These are phyloP conservation scores for Polyommatus icarus DNA, from an alignment of 2,888 invertebrate species.

Conservation along the genomic window DNA sequence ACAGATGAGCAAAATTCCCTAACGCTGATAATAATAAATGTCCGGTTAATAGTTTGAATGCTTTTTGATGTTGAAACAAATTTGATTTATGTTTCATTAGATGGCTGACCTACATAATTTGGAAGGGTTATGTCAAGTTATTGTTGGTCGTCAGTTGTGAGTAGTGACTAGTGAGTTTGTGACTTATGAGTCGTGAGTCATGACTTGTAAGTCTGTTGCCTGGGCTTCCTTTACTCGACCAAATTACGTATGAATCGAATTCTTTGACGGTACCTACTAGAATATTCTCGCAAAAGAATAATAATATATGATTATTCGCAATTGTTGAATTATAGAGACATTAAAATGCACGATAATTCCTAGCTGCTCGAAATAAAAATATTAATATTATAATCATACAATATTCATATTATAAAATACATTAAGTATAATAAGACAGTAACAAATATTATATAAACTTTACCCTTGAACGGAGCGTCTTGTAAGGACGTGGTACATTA, in stretches of 20 bases:
- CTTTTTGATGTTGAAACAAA: neutral
- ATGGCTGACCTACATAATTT: neutral
- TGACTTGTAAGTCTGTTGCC: neutral
- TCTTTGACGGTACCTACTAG: too few species aligned
- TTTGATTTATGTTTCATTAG: neutral
- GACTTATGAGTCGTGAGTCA: neutral
- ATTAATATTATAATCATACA: too few species aligned
- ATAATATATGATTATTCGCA: too few species aligned
- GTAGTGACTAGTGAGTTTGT: too few species aligned
- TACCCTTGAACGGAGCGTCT: neutral
- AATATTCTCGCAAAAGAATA: too few species aligned
- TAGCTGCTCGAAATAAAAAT: neutral
- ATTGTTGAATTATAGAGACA: too few species aligned
- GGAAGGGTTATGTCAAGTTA: neutral
- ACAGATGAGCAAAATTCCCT: too few species aligned
- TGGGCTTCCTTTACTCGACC: neutral
- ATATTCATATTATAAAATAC: too few species aligned
- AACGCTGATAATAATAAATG: too few species aligned
- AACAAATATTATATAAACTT: neutral
- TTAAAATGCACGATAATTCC: too few species aligned
- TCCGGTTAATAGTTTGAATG: neutral
- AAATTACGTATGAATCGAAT: neutral
- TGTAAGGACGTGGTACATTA: neutral
- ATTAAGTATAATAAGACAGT: neutral
- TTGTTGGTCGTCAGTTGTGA: neutral